Base-by-base conservation (phyloP, 1,140 invertebrate species). In the Scaptomyza graminum region DNA sequence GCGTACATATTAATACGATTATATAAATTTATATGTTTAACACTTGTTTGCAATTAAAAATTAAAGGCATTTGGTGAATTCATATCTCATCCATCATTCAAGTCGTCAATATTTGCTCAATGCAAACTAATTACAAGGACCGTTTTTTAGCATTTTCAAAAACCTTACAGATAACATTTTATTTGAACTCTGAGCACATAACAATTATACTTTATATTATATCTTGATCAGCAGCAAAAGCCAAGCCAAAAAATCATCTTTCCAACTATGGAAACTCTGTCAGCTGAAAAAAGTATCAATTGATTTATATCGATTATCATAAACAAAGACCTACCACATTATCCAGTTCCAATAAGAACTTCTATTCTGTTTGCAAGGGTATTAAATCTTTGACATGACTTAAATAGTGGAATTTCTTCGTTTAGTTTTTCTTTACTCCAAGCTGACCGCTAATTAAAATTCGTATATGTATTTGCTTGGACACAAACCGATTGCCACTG, bases 1-100 rank as follows among this genome's bases (percentile, higher is more conserved):
- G 22, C 61, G 43, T 41, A 28, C 28, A 37, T 55, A 47, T 54
- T 28, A 18, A 28, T 51, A 15, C 22, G 22, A 50, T 28, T 28
- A 52, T 15, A 16, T 5, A 18, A n/a, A n/a, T n/a, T 22, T 39
- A 22, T 65, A n/a, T 15, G 47, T 69, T 55, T 5, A 49, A 50
- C 34, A 60, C 25, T 16, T 13, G 5, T 49, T 55, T 68, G 9
- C 47, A 65, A 72, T 67, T 28, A 59, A 89, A 82, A 90, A 80
- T 74, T 59, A 90, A 88, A 90, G 88, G 88, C 88, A 90, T 66
- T 90, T 76, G 61, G 88, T 90, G 88, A 90, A 74, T 84, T 79
- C 39, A 52, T 44, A 49, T 61, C 61, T 43, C 37, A 41, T 61
- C 61, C 43, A 50, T 46, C 55, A 55, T 66, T 59, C 43, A 22